Evolutionary conservation across 2,113 vertebrate genomes (phyloP), one percentile per base, ranked within the genome.

Genomic region (Lepus americanus): DNA sequence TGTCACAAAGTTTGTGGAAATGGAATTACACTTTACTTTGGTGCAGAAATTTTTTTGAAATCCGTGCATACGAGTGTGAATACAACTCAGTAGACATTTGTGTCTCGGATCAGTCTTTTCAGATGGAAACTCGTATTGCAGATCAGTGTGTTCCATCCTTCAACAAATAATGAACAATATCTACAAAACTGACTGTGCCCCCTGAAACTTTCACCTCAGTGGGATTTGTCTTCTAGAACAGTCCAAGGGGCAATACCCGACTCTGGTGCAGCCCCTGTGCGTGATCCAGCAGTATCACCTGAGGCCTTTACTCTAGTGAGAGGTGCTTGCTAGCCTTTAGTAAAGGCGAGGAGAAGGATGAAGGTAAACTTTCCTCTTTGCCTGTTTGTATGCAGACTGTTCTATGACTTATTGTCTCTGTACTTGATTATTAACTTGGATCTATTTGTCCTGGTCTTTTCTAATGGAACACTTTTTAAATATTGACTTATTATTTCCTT

Each of bases 221-320:
- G 29, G 29, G 27, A 36, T 89, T 22, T 78, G 36, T 63, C 63
- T 67, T 53, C 39, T 14, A 22, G n/a, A 4, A 76, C 20, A 55
- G 82, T 31, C 13, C 10, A 3, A 67, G 27, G 67, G 61, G 7
- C 12, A 1, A 19, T 51, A 0, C 4, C 23, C 59, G 31, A 1
- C 31, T 12, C 36, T 49, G 53, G 3, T 27, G 1, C 64, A 44
- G 13, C 12, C 8, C 16, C 29, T 23, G 44, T 44, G 5, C 7
- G 2, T 2, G 1, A 16, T 55, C 12, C 1, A 55, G 11, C 51
- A 64, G n/a, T 22, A 3, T 22, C 1, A 31, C 49, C 3, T 0
- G 10, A n/a, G 44, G 23, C 44, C 72, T 90, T 67, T 55, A 55
- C 77, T 94, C 7, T 16, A 39, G 64, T 44, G 59, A 81, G 70